Conservation (phyloP, 2,113 vertebrate genomes). For the Lagopus leucura region DNA sequence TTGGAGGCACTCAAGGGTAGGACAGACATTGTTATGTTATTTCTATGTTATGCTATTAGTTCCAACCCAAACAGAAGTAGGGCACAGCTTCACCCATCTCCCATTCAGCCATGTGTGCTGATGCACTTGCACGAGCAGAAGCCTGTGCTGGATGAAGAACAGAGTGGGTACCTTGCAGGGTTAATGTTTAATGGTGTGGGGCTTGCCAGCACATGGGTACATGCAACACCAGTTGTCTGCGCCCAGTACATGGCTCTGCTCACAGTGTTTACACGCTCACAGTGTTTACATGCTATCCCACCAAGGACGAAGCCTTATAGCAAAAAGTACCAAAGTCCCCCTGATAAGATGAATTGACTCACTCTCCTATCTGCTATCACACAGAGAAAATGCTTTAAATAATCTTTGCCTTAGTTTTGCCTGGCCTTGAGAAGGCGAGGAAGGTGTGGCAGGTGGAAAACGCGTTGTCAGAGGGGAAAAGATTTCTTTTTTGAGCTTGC, state of each 20-base stretch:
- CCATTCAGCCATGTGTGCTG: background rate
- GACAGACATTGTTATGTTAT: background rate
- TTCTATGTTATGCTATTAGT: background rate
- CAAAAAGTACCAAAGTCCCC: background rate
- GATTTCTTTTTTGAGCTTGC: background rate
- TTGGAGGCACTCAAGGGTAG: background rate
- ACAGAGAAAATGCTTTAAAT: background rate
- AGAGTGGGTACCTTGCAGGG: background rate
- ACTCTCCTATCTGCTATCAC: background rate
- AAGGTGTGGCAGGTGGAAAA: background rate
- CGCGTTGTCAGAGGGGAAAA: background rate
- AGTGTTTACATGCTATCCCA: background rate
- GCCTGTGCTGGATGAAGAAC: background rate
- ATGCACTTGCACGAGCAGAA: background rate
- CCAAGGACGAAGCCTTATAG: fast-evolving
- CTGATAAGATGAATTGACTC: background rate
- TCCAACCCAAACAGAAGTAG: background rate
- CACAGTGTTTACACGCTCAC: background rate
- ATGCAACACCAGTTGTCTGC: fast-evolving
- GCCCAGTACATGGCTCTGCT: background rate
- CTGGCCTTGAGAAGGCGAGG: constrained; percentile 37
- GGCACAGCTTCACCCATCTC: background rate
- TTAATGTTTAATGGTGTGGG: constrained; percentile 39
- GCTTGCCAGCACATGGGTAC: background rate
- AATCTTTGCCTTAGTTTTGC: background rate